Base-by-base conservation (phyloP, 2,888 invertebrate genomes). In the Caenorhabditis sulstoni region DNA sequence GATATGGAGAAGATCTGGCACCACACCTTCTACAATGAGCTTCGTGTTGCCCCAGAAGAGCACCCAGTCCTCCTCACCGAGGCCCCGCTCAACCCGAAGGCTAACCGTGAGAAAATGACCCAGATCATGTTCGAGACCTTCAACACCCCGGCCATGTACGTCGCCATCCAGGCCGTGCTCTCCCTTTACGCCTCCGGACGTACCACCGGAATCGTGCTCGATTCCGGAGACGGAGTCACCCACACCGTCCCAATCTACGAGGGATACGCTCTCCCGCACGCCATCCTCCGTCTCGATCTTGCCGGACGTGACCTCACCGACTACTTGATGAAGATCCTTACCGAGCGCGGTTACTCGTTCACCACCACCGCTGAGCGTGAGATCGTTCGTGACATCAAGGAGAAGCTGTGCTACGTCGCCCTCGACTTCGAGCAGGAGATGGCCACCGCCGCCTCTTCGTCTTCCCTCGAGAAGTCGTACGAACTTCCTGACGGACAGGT, bases 1-100 rank as follows among this genome's bases (percentile, higher is more conserved):
- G 96, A 96, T 91, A 96, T 97, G 96, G 96, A 96, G 92, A 96
- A 96, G 92, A 96, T 97, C 93, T 97, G 96, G 96, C 96, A 96
- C 92, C 96, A 96, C 93, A 96, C 96, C 90, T 96, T 96, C 94
- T 96, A 96, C 94, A 96, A 97, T 91, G 96, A 96, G 92, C 93
- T 97, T 91, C 94, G 96, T 92, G 96, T 96, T 66, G 96, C 96
- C 68, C 96, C 96, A 81, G 96, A 96, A 92, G 95, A 96, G 92
- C 96, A 96, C 91, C 96, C 96, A 73, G 95, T 96, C 88, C 93
- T 96, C 90, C 93, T 95, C 88, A 96, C 95, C 81, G 96, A 96
- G 92, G 95, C 96, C 84, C 96, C 96, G 79, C 93, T 96, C 89
- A 96, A 96, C 92, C 96, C 96, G 87, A 96, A 96, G 92, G 95